phyloP scores from a whole-genome alignment of 2,797 vertebrate species.

The Esox lucius region DNA sequence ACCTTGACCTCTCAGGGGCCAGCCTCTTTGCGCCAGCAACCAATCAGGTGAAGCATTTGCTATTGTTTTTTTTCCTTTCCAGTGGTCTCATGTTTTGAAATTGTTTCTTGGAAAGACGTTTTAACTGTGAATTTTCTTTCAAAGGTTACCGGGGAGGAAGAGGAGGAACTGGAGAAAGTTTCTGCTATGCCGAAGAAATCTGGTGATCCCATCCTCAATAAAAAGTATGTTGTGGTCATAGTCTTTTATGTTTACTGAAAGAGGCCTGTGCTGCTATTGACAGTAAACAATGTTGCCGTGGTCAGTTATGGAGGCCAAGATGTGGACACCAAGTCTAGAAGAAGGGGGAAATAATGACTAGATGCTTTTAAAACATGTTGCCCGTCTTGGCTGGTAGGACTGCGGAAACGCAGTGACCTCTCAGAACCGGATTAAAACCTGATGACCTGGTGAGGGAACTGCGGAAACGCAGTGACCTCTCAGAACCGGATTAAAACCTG shows the following conservation, averaged over 20 bases:
- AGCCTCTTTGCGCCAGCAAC: slow-evolving; percentile 68
- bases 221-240: slow-evolving; percentile 75
- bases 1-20: slow-evolving; percentile 84
- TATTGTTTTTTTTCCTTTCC: neutral
- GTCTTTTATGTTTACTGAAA: neutral
- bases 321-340: too few relatives aligned
- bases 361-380: too few relatives aligned
- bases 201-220: slow-evolving; percentile 84
- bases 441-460: too few relatives aligned
- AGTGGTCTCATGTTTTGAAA: neutral
- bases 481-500: too few relatives aligned
- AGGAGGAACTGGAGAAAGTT: slow-evolving; percentile 29
- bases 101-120: neutral
- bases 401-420: too few relatives aligned
- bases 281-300: neutral
- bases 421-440: too few relatives aligned
- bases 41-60: slow-evolving; percentile 59
- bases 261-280: neutral
- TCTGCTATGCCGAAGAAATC: slow-evolving; percentile 82
- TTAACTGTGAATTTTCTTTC: slow-evolving; percentile 23
- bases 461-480: too few relatives aligned
- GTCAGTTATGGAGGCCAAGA: too few relatives aligned
- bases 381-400: too few relatives aligned
- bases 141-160: slow-evolving; percentile 54
- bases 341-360: too few relatives aligned